Conservation (phyloP, 2,113 vertebrate genomes). For the Thomomys bottae region DNA sequence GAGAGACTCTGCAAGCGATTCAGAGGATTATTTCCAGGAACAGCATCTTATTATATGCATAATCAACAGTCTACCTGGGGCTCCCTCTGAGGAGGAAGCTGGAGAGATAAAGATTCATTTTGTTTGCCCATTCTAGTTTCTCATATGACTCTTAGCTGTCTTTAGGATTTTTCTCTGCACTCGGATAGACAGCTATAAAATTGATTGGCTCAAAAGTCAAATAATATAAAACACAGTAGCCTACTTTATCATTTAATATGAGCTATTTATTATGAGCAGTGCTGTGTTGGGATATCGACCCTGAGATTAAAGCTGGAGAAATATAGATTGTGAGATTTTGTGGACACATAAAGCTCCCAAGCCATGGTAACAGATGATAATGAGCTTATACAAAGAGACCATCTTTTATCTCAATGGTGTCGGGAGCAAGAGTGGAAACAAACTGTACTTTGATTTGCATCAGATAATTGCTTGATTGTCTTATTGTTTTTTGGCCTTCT, state of each 20-base stretch:
- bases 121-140: constrained; percentile 63
- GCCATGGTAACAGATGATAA: constrained; percentile 70
- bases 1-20: constrained; percentile 19
- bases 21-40: constrained; percentile 2
- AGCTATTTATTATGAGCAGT: constrained; percentile 73
- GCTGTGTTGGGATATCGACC: constrained; percentile 70
- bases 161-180: constrained; percentile 50
- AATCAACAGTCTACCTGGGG: constrained; percentile 27
- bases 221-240: constrained; percentile 73
- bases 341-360: constrained; percentile 64
- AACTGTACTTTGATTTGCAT: too few relatives aligned
- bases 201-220: constrained; percentile 71
- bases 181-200: constrained; percentile 74
- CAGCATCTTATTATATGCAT: background rate
- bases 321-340: constrained; percentile 73
- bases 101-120: constrained; percentile 60
- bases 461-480: too few relatives aligned
- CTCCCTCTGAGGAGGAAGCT: background rate
- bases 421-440: too few relatives aligned
- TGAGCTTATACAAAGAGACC: constrained; percentile 69
- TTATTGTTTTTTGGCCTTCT: too few relatives aligned
- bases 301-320: constrained; percentile 74
- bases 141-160: constrained; percentile 62
- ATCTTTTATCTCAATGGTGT: constrained; percentile 73
- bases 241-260: constrained; percentile 69